Base-by-base conservation (phyloP, 2,113 vertebrate genomes). In the Hypocryptadius cinnamomeus region DNA sequence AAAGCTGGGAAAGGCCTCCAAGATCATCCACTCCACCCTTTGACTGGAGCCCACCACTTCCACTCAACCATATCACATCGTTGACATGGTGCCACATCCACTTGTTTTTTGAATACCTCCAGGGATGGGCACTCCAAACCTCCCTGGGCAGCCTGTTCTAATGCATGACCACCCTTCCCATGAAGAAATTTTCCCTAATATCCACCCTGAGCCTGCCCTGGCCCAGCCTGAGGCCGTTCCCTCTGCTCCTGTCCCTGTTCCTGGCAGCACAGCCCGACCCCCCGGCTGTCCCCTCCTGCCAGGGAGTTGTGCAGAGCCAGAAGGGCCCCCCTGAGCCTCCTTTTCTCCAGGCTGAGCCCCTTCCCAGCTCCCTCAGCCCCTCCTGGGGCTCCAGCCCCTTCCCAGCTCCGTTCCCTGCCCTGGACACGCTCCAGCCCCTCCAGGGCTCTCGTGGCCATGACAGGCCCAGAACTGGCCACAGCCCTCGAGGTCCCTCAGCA, bases 131-230 rank as follows among this genome's bases (percentile, higher is more conserved):
- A 60, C 45, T 25, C 11, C 11, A 45, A 6, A 16, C 5, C 4
- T 30, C n/a, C 20, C 23, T 25, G 28, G 45, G 14, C 19, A 74
- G 39, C n/a, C 30, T 1, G 0, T 66, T 20, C n/a, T 1, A 7
- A 30, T 1, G 11, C 6, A 2, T 53, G 19, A 51, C 0, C 18
- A 23, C 22, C 15, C 18, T 57, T 33, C 1, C 31, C 13, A 17
- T 13, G 25, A 3, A 13, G 30, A 42, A 79, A 15, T 57, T 25
- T 10, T 6, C 5, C 6, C 19, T 33, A 2, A 4, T 37, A 5
- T 5, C 35, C 35, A 53, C 3, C 1, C 25, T 35, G 0, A 48
- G 0, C 25, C 20, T 57, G 0, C 35, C 31, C 35, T 56, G 42
- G 48, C 15, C 35, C 76, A 72, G 37, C 25, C 27, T 64, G 35